Base-by-base conservation (phyloP, 2,113 vertebrate genomes). In the Sebastes schlegelii region DNA sequence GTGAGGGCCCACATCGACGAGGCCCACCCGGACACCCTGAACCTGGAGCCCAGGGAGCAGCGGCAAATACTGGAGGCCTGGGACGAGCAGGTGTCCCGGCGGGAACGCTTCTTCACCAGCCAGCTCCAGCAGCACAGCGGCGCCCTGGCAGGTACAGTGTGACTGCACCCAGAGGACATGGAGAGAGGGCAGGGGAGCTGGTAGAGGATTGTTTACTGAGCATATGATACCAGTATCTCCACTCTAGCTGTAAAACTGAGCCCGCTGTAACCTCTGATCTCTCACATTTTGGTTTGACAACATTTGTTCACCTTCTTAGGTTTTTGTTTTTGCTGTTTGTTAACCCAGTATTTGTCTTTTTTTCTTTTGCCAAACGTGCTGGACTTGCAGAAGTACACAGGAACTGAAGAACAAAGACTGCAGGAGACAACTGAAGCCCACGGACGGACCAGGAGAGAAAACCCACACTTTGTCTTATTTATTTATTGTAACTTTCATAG, bases 1-100 rank as follows among this genome's bases (percentile, higher is more conserved):
- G 96, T 95, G 0, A 91, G 85, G 16, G 23, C 88, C 3, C 97
- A 97, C 92, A 97, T 97, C 9, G 91, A 96, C 7, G 96, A 97
- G 67, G 94, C 95, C 23, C 97, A 97, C 46, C 96, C 97, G 0
- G 94, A 96, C 62, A 97, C 96, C 0, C 84, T 96, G 81, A 88
- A 77, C 80, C 89, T 97, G 87, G 96, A 94, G 12, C 84, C 77
- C 0, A 75, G 83, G 0, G 96, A 97, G 82, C 95, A 95, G 34
- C 93, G 68, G 78, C 92, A 87, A 51, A 97, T 97, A 66, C 91
- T 96, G 70, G 94, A 96, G 79, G 95, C 95, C 84, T 97, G 97
- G 97, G 95, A 97, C 0, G 96, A 97, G 88, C 96, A 96, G 71
- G 95, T 95, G 26, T 96, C 95, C 46, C 73, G 92, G 48, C 86